Conservation (phyloP, 1,140 invertebrate genomes). For the Papilio aristodemus region DNA sequence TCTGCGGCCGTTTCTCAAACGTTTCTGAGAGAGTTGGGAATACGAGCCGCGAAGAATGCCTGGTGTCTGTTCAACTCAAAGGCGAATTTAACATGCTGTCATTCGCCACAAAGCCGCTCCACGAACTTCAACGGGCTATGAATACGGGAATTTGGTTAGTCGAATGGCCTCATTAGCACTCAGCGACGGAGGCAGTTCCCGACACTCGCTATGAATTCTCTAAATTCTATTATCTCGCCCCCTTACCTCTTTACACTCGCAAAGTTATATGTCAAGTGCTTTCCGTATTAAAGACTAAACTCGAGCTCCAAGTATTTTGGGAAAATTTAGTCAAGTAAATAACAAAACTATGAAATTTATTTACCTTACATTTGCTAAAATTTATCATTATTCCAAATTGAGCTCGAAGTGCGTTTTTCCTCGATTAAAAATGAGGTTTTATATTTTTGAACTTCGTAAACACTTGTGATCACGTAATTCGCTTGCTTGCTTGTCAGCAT, state of each 20-base stretch:
- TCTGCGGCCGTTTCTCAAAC: neutral
- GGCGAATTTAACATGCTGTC: constrained; percentile 22
- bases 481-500: too few species aligned
- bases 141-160: constrained; percentile 32
- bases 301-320: neutral
- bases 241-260: constrained; percentile 15
- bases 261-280: constrained; percentile 24
- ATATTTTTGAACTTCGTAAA: too few species aligned
- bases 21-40: neutral
- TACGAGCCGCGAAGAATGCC: neutral
- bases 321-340: neutral
- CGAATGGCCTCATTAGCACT: constrained; percentile 31
- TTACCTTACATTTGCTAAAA: too few species aligned
- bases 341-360: neutral
- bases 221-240: constrained; percentile 31
- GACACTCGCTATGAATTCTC: constrained; percentile 29
- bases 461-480: too few species aligned
- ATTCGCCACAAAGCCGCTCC: constrained; percentile 22
- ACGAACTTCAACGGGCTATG: constrained; percentile 23
- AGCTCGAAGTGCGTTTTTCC: too few species aligned
- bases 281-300: constrained; percentile 4
- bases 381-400: too few species aligned
- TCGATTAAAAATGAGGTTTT: too few species aligned
- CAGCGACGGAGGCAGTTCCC: constrained; percentile 24
- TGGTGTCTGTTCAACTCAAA: constrained; percentile 7